phyloP scores from a whole-genome alignment of 64 coral and sea anemone species.

The Montipora sp. region DNA sequence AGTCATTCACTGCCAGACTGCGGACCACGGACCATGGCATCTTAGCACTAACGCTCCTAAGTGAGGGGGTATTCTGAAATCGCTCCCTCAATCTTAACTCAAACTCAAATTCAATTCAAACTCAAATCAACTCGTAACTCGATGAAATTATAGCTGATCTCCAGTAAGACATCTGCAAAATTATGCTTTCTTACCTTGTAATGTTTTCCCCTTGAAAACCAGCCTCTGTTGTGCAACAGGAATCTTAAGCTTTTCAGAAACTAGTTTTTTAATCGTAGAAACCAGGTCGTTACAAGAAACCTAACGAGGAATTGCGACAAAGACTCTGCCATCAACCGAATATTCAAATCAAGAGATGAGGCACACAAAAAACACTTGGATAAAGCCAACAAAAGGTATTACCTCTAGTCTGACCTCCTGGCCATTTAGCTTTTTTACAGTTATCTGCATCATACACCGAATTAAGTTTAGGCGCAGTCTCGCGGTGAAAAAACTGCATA shows the following conservation, averaged over 20 bases:
- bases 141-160: no score
- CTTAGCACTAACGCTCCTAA: no score
- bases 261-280: constrained; percentile 47
- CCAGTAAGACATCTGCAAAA: no score
- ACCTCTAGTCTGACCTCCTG: constrained; percentile 40
- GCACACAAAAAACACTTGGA: background rate
- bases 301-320: background rate
- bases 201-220: constrained; percentile 71
- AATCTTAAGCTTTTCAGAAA: constrained; percentile 29
- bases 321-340: background rate
- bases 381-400: background rate
- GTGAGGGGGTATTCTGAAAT: no score
- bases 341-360: background rate
- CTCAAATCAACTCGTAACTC: no score
- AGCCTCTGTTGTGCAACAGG: constrained; percentile 61
- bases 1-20: no score
- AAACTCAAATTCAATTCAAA: no score
- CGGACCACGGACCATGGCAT: no score
- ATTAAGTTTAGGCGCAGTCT: no score
- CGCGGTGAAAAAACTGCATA: no score
- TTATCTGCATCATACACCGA: constrained; percentile 23
- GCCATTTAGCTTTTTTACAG: constrained; percentile 42
- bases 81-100: no score
- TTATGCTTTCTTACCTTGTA: constrained; percentile 26
- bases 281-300: constrained; percentile 58